A percentile compares a stretch with the other conserved stretches of the same genome.
Evolutionary conservation across 1,140 invertebrate species (phyloP).

Genomic region (Drosophila arawakana): DNA sequence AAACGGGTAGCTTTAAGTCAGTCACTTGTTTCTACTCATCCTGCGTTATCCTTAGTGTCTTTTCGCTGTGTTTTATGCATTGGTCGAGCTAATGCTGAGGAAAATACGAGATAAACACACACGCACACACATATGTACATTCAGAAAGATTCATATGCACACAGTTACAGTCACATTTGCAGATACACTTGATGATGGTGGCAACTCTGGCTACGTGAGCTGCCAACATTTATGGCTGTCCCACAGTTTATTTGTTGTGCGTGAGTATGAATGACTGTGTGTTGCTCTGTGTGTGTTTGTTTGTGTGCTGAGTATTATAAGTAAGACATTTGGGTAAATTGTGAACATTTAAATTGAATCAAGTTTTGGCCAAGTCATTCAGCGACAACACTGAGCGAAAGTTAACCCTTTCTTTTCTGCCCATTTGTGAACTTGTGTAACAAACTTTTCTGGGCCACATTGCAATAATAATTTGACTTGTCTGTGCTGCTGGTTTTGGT

Average conservation of each 20-base stretch:
- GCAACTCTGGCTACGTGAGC: slow-evolving; percentile 43
- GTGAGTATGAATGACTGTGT: neutral
- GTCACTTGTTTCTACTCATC: no score
- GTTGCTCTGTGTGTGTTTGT: neutral
- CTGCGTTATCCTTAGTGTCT: neutral
- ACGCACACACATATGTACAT: neutral
- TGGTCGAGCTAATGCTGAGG: slow-evolving; percentile 36
- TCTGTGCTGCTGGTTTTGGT: slow-evolving; percentile 30
- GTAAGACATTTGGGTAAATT: slow-evolving; percentile 47
- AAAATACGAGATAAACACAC: slow-evolving; percentile 58
- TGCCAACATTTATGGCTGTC: slow-evolving; percentile 43
- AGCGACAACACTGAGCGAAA: neutral
- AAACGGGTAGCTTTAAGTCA: no score
- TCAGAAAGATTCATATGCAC: neutral
- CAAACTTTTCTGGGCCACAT: slow-evolving; percentile 36
- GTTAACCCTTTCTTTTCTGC: neutral
- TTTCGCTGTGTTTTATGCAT: slow-evolving; percentile 23
- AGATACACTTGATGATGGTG: slow-evolving; percentile 8
- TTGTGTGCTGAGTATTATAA: slow-evolving; percentile 1
- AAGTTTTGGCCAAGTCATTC: slow-evolving; percentile 34
- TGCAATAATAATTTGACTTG: slow-evolving; percentile 56
- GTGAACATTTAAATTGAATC: slow-evolving; percentile 68
- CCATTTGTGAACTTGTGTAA: slow-evolving; percentile 13
- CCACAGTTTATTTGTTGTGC: slow-evolving; percentile 6
- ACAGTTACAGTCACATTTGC: slow-evolving; percentile 5